A percentile compares a stretch with the other conserved stretches of the same genome.
These are phyloP conservation scores for Drosophila varians DNA, from an alignment of 1,140 invertebrate species.

Conservation along the genomic window DNA sequence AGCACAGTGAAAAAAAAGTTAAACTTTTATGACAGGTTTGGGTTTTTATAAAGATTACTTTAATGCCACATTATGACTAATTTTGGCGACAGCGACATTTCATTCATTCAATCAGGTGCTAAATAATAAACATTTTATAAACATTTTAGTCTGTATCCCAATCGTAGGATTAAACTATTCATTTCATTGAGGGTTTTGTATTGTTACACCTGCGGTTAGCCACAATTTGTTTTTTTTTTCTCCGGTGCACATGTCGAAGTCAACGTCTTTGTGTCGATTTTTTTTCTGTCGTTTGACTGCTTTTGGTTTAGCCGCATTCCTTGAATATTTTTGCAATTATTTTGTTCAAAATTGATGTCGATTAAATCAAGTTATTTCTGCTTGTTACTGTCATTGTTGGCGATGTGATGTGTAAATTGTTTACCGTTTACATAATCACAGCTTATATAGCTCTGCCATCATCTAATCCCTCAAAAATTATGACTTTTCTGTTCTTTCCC, in stretches of 20 bases:
- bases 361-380: conserved; percentile 26
- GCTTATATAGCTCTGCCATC: conserved; percentile 8
- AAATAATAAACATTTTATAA: no score
- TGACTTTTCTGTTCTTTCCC: conserved; percentile 24
- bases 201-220: not conserved
- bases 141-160: no score
- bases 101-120: not conserved
- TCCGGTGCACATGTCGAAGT: conserved; percentile 25
- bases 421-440: conserved; percentile 31
- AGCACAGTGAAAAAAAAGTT: conserved; percentile 10
- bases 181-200: not conserved
- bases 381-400: conserved; percentile 17
- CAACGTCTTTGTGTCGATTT: conserved; percentile 30
- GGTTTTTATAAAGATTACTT: not conserved
- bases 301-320: conserved; percentile 64
- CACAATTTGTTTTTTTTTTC: conserved; percentile 3
- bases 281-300: conserved; percentile 39
- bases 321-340: conserved; percentile 66
- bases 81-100: not conserved
- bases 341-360: conserved; percentile 48
- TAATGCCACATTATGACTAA: not conserved
- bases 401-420: conserved; percentile 16
- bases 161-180: no score
- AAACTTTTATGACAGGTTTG: not conserved
- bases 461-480: not conserved